Evolutionary conservation across 2,888 invertebrate species (phyloP), one percentile per base, ranked within the genome.

Genomic region (Petrophora chlorosata): DNA sequence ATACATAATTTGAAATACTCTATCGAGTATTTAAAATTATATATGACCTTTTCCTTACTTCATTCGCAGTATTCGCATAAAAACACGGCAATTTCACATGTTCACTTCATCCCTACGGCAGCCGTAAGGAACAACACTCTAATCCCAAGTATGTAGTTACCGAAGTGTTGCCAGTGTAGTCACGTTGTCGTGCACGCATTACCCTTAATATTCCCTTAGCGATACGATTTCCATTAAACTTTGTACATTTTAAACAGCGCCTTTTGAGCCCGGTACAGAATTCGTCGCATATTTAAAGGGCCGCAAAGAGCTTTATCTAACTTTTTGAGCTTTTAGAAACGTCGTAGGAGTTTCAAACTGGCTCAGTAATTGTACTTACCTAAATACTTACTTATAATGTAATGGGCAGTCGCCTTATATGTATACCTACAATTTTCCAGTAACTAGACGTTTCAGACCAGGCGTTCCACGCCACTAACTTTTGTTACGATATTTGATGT

Each of bases 261-360:
- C 79, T 81, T 78, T 82, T 69, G 75, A 74, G 73, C 72, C 70
- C 69, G 75, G 76, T 84, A 78, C 67, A 67, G 76, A 84, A 83
- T 85, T 85, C 85, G 81, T 79, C 79, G 84, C 79, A 81, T 83
- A 85, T 83, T 85, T 83, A 79, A 79, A 76, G 78, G 76, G 71
- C 65, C 65, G 61, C 76, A 76, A 82, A 83, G 80, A 76, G 82
- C 78, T 81, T 82, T 83, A 80, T 82, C 79, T 75, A 81, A 84
- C 76, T 85, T 85, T 78, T 78, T 68, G 70, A 76, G 72, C 65
- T 73, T 72, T 69, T 55, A 52, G 66, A 57, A 67, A 67, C 66
- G 65, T 54, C 32, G 39, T 44, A 26, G 12, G 49, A 29, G 28
- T 45, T 34, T 17, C 14, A 32, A 48, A 33, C 32, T 25, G 30